A percentile compares a stretch with the other conserved stretches of the same genome.
phyloP scores from a whole-genome alignment of 2,888 invertebrate genomes.

The Tenodera sinensis region DNA sequence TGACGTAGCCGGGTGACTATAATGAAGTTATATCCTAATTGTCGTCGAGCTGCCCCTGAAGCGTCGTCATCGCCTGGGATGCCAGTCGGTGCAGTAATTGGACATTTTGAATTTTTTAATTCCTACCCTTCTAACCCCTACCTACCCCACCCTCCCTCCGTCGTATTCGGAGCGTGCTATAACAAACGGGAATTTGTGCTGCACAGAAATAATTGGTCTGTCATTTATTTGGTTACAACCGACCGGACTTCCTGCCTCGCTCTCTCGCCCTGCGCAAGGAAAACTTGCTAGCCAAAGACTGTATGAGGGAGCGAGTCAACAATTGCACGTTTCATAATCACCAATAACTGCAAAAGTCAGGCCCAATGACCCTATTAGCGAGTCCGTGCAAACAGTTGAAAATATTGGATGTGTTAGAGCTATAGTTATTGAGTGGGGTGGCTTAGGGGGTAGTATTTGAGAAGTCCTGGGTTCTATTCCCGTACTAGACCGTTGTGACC shows the following conservation, averaged over 20 bases:
- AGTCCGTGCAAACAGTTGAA: too few relatives aligned
- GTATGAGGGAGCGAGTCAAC: neutral
- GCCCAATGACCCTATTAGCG: too few relatives aligned
- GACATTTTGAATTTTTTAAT: neutral
- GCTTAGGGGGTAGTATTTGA: too few relatives aligned
- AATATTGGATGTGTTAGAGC: too few relatives aligned
- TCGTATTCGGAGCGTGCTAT: neutral
- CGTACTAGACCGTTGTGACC: too few relatives aligned
- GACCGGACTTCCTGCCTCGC: neutral
- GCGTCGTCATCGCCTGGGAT: neutral
- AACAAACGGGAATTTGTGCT: neutral
- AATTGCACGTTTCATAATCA: neutral
- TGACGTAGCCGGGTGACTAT: neutral
- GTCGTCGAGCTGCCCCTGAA: neutral
- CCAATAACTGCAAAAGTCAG: too few relatives aligned
- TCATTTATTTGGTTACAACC: neutral
- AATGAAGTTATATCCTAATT: neutral
- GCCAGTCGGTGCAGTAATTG: neutral
- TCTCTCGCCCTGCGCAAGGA: neutral
- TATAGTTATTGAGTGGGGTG: too few relatives aligned
- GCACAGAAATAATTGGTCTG: neutral
- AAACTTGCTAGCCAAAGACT: neutral
- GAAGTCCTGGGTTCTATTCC: too few relatives aligned
- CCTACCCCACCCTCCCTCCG: too few relatives aligned
- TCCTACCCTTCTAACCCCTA: neutral